These are phyloP conservation scores for Scaptomyza caliginosa DNA, from an alignment of 2,888 invertebrate species.

Conservation along the genomic window DNA sequence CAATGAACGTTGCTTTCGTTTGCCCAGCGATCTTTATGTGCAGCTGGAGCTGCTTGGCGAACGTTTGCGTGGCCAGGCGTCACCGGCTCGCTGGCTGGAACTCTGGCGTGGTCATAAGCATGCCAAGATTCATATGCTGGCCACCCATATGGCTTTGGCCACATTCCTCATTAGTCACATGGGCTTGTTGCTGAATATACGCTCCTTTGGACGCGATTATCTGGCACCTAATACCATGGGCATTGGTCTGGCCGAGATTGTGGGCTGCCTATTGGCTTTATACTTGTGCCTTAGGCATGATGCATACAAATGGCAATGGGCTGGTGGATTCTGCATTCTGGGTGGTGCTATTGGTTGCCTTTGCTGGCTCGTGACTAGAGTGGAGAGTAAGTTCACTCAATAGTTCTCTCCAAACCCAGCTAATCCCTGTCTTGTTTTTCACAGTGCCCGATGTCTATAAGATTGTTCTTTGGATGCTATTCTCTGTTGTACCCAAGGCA, in stretches of 20 bases:
- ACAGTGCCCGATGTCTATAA: constrained; percentile 77
- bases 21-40: constrained; percentile 76
- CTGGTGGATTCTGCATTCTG: constrained; percentile 82
- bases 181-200: constrained; percentile 84
- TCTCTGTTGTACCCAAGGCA: constrained; percentile 82
- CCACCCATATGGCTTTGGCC: constrained; percentile 82
- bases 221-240: constrained; percentile 82
- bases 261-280: constrained; percentile 83
- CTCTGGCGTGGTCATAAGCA: constrained; percentile 78
- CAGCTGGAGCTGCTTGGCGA: constrained; percentile 64
- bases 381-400: constrained; percentile 67
- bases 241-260: constrained; percentile 82
- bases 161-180: constrained; percentile 83
- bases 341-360: constrained; percentile 82
- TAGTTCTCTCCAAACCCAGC: not conserved
- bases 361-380: constrained; percentile 80
- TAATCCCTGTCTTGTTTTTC: constrained; percentile 15
- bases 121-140: constrained; percentile 75
- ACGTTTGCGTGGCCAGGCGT: constrained; percentile 59
- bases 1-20: constrained; percentile 77
- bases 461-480: constrained; percentile 80
- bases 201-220: constrained; percentile 84
- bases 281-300: constrained; percentile 77
- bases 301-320: constrained; percentile 82
- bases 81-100: constrained; percentile 77